Conservation (phyloP, 2,113 vertebrate genomes). For the Rana temporaria region DNA sequence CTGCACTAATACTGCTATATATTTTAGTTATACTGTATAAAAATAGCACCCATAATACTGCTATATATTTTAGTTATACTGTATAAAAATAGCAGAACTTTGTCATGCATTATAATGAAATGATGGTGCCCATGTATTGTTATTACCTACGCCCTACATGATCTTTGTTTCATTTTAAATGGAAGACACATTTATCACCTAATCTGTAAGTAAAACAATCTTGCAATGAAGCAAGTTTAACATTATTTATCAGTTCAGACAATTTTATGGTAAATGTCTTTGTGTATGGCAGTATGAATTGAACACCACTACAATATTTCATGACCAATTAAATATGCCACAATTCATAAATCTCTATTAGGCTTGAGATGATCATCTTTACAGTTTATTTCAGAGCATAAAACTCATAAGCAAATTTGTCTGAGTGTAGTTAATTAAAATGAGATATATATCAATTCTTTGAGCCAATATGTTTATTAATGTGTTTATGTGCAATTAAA, state of each 20-base stretch:
- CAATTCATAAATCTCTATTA: constrained; percentile 41
- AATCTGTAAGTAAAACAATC: neutral
- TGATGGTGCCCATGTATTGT: too few species aligned
- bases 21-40: too few species aligned
- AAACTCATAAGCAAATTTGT: constrained; percentile 22
- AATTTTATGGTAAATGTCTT: constrained; percentile 14
- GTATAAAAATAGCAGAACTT: too few species aligned
- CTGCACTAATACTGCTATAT: too few species aligned
- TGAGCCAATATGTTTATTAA: constrained; percentile 13
- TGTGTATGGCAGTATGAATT: constrained; percentile 33
- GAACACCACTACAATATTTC: constrained; percentile 28
- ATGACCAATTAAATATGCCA: constrained; percentile 20
- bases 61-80: too few species aligned
- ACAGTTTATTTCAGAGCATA: constrained; percentile 31
- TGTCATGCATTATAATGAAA: too few species aligned
- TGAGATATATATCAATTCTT: constrained; percentile 13
- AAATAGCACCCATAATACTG: too few species aligned
- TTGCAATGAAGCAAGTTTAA: neutral
- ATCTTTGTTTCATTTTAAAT: neutral
- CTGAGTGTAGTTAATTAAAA: constrained; percentile 34
- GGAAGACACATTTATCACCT: neutral
- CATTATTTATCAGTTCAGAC: constrained; percentile 21
- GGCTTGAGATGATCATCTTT: constrained; percentile 25
- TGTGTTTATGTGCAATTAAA: constrained; percentile 20
- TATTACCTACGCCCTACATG: neutral